Conservation (phyloP, 2,888 invertebrate species). For the Protophormia terraenovae region DNA sequence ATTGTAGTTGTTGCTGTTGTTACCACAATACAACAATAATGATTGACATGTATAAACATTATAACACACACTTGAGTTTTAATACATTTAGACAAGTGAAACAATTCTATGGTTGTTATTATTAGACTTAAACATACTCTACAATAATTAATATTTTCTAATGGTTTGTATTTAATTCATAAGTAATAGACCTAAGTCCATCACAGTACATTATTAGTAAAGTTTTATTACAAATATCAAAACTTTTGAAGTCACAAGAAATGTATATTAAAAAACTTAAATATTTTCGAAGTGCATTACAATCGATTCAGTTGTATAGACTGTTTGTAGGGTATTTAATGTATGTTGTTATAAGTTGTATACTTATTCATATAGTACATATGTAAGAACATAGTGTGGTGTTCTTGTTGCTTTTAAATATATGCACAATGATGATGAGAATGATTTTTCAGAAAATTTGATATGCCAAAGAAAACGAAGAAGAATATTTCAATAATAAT, state of each 20-base stretch:
- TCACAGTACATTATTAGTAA: not conserved
- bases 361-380: not conserved
- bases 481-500: constrained; percentile 53
- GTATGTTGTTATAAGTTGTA: constrained; percentile 9
- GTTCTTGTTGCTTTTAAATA: constrained; percentile 8
- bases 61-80: constrained; percentile 27
- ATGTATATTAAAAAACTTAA: no score
- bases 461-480: constrained; percentile 39
- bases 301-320: not conserved
- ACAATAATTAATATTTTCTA: not conserved
- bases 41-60: constrained; percentile 60
- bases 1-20: constrained; percentile 22
- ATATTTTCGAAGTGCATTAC: no score
- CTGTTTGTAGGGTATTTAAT: constrained; percentile 1
- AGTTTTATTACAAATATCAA: no score
- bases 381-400: no score
- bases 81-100: constrained; percentile 18
- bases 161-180: not conserved
- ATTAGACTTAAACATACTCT: not conserved
- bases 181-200: not conserved
- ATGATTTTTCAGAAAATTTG: constrained; percentile 61
- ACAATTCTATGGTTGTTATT: not conserved
- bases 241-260: no score
- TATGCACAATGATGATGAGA: constrained; percentile 39
- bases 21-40: constrained; percentile 53